Evolutionary conservation across 1,140 invertebrate species (phyloP), one percentile per base, ranked within the genome.

Genomic region (Xylocopa sonorina): DNA sequence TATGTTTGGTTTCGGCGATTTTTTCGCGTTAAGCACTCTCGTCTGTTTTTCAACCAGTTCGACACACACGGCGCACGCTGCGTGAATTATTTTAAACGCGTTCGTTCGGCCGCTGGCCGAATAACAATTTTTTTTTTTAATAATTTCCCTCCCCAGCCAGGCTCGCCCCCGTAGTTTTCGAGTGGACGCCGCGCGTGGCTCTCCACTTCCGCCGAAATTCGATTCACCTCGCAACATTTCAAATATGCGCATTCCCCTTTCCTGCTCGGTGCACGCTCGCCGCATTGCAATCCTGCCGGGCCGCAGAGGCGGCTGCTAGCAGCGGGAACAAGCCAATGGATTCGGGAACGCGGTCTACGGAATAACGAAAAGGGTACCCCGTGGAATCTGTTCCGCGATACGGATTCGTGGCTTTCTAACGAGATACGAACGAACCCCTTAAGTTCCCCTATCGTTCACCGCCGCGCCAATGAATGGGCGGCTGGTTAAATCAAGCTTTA

Each of bases 401-500:
- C 14, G 12, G 2, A 46, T 12, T 67, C 60, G 72, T 62, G 67
- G 82, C 72, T 83, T 71, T 53, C n/a, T 46, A 82, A 48, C 3
- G 24, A 14, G 64, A 53, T 67, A 27, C 27, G 29, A 21, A 24
- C 1, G 24, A 38, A 68, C 41, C 48, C 72, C n/a, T 79, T 82
- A 71, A 75, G 53, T 60, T 27, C n/a, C 46, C 66, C 16, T 53
- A 66, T 80, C 48, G 58, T 66, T 83, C 58, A 5, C 10, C 1
- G 58, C 10, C 14, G 16, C 21, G 16, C 24, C n/a, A 21, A 12
- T 46, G 62, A 69, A 81, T 72, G 51, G 50, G 48, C 51, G 3
- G n/a, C n/a, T n/a, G 21, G 34, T 27, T 83, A 62, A 81, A 81
- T 60, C 64, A 62, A 53, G 72, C 62, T 71, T 71, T 62, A 60